Evolutionary conservation across 2,888 invertebrate genomes (phyloP).

Genomic region (Holacanthella duospinosa): DNA sequence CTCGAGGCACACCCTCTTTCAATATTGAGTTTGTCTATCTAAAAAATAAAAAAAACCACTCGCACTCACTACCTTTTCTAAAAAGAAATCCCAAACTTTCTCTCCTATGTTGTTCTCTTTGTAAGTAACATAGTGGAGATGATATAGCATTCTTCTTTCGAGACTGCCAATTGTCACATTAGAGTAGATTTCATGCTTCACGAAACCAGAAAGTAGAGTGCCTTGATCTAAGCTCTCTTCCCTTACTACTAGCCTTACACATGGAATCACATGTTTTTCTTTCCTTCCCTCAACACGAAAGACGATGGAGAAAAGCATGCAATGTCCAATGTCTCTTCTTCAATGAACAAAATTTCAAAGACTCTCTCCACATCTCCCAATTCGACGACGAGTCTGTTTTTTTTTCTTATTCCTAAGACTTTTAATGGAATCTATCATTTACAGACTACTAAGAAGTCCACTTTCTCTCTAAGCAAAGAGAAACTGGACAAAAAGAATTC

Average conservation of each 20-base stretch:
- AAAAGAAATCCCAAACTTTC: too few species aligned
- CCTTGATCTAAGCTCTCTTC: neutral
- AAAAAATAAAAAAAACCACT: neutral
- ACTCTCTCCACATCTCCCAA: neutral
- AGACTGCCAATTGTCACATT: constrained; percentile 7
- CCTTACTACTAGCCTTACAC: too few species aligned
- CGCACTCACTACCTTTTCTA: neutral
- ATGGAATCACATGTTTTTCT: neutral
- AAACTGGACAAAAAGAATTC: neutral
- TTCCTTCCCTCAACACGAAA: neutral
- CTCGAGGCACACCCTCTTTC: constrained; percentile 15
- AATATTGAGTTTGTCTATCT: constrained; percentile 22
- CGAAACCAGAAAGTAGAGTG: neutral
- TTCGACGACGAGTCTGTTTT: too few species aligned
- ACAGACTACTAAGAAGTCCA: neutral
- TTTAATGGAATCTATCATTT: neutral
- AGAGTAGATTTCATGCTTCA: constrained; percentile 2
- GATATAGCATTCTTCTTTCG: too few species aligned
- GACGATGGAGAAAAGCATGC: neutral
- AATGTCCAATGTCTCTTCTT: neutral
- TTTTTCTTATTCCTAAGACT: neutral
- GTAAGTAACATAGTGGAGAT: too few species aligned
- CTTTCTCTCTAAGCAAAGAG: neutral
- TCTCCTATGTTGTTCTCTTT: too few species aligned
- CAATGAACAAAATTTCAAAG: neutral